A percentile compares a stretch with the other conserved stretches of the same genome.
These are phyloP conservation scores for Phalacrocorax aristotelis DNA, from an alignment of 2,113 vertebrate species.

Conservation along the genomic window DNA sequence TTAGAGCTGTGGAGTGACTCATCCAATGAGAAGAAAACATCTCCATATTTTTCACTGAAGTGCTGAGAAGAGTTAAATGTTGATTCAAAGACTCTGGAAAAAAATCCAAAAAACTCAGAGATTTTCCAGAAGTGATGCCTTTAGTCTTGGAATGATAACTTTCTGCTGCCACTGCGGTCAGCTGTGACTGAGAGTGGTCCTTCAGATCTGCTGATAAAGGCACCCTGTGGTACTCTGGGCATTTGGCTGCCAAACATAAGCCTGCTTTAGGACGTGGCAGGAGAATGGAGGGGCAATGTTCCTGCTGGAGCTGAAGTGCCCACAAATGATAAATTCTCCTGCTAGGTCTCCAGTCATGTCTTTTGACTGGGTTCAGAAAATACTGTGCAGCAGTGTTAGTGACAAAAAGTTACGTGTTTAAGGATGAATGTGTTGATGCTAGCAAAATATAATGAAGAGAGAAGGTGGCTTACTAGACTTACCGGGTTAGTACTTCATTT, in stretches of 20 bases:
- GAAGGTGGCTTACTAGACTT: not conserved
- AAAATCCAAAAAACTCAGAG: not conserved
- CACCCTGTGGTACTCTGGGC: not conserved
- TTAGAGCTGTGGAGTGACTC: not conserved
- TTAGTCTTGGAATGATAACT: not conserved
- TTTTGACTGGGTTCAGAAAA: not conserved
- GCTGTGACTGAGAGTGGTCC: not conserved
- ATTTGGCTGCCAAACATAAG: not conserved
- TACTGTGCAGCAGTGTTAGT: not conserved
- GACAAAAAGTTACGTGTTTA: not conserved
- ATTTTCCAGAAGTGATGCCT: not conserved
- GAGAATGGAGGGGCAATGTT: not conserved
- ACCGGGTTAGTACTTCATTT: not conserved
- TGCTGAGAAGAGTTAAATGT: not conserved
- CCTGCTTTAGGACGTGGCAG: not conserved
- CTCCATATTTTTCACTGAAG: not conserved
- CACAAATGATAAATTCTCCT: not conserved
- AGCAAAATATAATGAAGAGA: not conserved
- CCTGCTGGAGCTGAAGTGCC: not conserved
- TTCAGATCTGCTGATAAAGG: not conserved
- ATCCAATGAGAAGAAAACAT: not conserved
- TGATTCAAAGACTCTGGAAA: not conserved
- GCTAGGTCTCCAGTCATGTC: not conserved
- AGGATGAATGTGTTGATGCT: not conserved
- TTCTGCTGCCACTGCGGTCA: not conserved